Evolutionary conservation across 1,140 invertebrate genomes (phyloP), one percentile per base, ranked within the genome.

Genomic region (Colletes latitarsis): DNA sequence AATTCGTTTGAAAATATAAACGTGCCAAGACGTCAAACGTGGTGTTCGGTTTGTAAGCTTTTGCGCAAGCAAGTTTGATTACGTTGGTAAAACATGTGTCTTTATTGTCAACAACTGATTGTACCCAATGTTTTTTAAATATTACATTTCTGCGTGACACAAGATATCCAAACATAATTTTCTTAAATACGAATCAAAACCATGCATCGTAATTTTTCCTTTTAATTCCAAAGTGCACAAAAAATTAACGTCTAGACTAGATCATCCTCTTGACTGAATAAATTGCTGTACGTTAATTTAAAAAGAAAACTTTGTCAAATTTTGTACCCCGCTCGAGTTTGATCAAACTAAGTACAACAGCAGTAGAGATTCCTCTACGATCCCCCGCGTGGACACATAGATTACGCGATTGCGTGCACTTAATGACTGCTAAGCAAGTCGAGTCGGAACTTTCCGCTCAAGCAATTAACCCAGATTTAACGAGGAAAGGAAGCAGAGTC

Each of bases 391-490:
- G 60, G 9, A 17, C 9, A 63, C 14, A 39, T 41, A 6, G 9
- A 63, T 63, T 63, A 41, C 8, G 15, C 60, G 60, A 49, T 62
- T 39, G 21, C 9, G 15, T 15, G 49, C 41, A 9, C 15, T 53
- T 69, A 41, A 76, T 58, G 30, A 19, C 43, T 55, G 39, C 43
- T 6, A 46, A 46, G 43, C 17, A 55, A 64, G 46, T 62, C 57
- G 21, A 43, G 43, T 41, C n/a, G 41, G 68, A 66, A 75, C 55
- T 82, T 62, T 19, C 14, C 39, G 8, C 68, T 15, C 66, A n/a
- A 43, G 55, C 64, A 62, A 81, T 82, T 82, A 82, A 82, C 21
- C 64, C 46, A 67, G 60, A 55, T 74, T 82, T 82, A 74, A 55
- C 66, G 69, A 17, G 12, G 64, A 81, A 68, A 41, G 57, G 66